Base-by-base conservation (phyloP, 2,797 vertebrate genomes). In the Coendou prehensilis region DNA sequence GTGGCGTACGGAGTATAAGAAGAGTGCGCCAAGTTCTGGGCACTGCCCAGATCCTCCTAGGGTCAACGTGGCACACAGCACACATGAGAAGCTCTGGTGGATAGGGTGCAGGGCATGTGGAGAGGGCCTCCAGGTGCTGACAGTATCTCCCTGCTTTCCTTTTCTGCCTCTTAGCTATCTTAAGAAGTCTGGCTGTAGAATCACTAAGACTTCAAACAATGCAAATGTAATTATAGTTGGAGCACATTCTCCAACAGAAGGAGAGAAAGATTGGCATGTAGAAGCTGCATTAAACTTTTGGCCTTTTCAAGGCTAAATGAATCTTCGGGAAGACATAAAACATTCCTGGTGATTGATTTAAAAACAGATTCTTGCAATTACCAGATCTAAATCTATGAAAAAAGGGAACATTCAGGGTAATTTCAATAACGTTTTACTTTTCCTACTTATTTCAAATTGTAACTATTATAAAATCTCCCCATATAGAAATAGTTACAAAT, bases 271-370 rank as follows among this genome's bases (percentile, higher is more conserved):
- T 9, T 93, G 95, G 89, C 96, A 96, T 82, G 93, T 73, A 90
- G 94, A 94, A 97, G 87, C 67, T 73, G 95, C 92, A 92, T 95
- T 96, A 95, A 93, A 96, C 96, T 95, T 97, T 90, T 95, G 95
- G 95, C 97, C 96, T 97, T 95, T 96, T 95, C 81, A 90, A 97
- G 83, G 96, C 67, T 80, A 97, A 92, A 92, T 87, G 89, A 91
- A 71, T 96, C 95, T 84, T 54, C 84, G 63, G 57, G 61, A 95
- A 97, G 94, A 61, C 91, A 87, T 52, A 79, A 79, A 82, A 92
- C 61, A 88, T 95, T 96, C 95, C 28, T 5, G 5, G 20, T 87
- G 87, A 97, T 41, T 86, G 81, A 93, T 52, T 90, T 92, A 76
- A 90, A 96, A 97, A 87, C 67, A 87, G 91, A 47, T 64, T 97